A percentile compares a stretch with the other conserved stretches of the same genome.
Evolutionary conservation across 2,113 vertebrate genomes (phyloP).

Genomic region (Pangasianodon hypophthalmus): DNA sequence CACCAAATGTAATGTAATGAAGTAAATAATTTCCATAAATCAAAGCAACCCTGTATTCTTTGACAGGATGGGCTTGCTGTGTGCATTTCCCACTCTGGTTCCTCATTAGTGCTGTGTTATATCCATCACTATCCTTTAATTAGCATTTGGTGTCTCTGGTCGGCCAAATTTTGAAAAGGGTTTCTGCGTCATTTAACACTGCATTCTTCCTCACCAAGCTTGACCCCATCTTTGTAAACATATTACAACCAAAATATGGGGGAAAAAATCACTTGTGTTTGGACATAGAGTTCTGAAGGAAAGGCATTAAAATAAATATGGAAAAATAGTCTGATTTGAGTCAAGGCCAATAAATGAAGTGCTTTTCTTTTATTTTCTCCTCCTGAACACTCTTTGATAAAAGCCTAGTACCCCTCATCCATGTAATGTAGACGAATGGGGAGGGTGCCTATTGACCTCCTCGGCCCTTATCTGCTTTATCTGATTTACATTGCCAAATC

Average conservation of each 20-base stretch:
- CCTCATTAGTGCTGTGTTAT: constrained; percentile 68
- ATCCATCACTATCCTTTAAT: constrained; percentile 62
- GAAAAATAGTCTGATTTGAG: neutral
- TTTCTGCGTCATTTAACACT: constrained; percentile 60
- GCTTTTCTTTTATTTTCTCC: neutral
- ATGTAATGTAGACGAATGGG: constrained; percentile 74
- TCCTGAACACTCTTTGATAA: constrained; percentile 63
- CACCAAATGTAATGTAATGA: neutral
- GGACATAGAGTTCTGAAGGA: neutral
- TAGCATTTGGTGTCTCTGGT: constrained; percentile 62
- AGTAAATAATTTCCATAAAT: constrained; percentile 23
- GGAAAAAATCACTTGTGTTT: neutral
- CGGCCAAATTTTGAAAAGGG: constrained; percentile 58
- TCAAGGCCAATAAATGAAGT: constrained; percentile 21
- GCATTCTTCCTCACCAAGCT: constrained; percentile 51
- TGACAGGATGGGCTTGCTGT: constrained; percentile 19
- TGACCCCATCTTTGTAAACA: constrained; percentile 20
- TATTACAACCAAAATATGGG: neutral
- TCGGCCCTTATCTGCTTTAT: constrained; percentile 78
- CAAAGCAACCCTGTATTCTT: neutral
- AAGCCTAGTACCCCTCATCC: constrained; percentile 50
- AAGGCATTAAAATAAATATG: neutral
- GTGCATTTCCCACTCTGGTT: constrained; percentile 18
- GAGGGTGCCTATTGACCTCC: constrained; percentile 74
- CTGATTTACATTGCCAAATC: constrained; percentile 85